A percentile compares a stretch with the other conserved stretches of the same genome.
These are phyloP conservation scores for Muraenolepis orangiensis DNA, from an alignment of 2,797 vertebrate genomes.

Conservation along the genomic window DNA sequence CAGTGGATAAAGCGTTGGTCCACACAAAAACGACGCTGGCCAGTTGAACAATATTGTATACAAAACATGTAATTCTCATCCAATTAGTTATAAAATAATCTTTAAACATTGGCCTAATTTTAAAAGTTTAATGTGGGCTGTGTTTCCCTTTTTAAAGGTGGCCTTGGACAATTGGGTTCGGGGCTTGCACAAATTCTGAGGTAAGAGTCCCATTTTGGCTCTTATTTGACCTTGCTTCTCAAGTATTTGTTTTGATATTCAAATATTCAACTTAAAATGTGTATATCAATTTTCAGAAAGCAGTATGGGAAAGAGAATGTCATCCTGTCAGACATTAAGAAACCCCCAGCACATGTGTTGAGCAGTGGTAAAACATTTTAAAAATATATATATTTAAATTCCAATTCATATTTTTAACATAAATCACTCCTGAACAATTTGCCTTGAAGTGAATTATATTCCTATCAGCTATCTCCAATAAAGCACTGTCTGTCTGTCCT, in stretches of 20 bases:
- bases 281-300: slow-evolving; percentile 53
- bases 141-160: slow-evolving; percentile 58
- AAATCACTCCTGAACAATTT: neutral
- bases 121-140: neutral
- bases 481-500: neutral
- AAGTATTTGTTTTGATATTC: slow-evolving; percentile 10
- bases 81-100: neutral
- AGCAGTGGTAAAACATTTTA: slow-evolving; percentile 59
- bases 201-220: slow-evolving; percentile 49
- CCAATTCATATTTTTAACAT: neutral
- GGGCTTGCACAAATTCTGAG: slow-evolving; percentile 75
- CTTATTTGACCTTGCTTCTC: neutral
- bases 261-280: neutral
- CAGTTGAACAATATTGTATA: slow-evolving; percentile 16
- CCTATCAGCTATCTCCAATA: neutral
- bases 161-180: slow-evolving; percentile 76
- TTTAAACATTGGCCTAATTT: neutral
- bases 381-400: neutral
- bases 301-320: slow-evolving; percentile 74
- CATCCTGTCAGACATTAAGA: slow-evolving; percentile 79
- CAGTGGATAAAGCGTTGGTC: slow-evolving; percentile 38
- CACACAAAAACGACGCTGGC: slow-evolving; percentile 43
- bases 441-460: neutral
- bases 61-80: slow-evolving; percentile 23
- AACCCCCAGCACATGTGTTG: slow-evolving; percentile 67